Percentiles rank a stretch among this genome's conserved stretches.
Evolutionary conservation across 2,797 vertebrate genomes (phyloP).

Genomic region (Oreortyx pictus): DNA sequence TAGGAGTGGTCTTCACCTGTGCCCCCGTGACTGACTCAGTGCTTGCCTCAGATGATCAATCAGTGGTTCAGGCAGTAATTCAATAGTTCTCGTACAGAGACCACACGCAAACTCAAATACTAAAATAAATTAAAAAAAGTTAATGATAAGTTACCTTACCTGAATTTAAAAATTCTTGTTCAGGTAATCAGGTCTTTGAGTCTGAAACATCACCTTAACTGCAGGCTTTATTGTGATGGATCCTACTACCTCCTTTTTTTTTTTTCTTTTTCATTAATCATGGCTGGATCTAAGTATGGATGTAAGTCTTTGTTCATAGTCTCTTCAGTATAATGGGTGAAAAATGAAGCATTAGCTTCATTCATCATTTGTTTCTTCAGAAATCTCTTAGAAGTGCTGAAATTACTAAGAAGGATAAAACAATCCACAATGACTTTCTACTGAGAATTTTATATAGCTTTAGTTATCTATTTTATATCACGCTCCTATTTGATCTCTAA

Average conservation of each 20-base stretch:
- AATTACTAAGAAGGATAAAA: background rate
- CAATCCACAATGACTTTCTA: background rate
- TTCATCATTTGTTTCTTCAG: background rate
- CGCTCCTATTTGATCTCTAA: background rate
- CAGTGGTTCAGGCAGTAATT: too few relatives aligned
- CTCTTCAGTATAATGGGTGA: background rate
- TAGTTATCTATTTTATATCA: background rate
- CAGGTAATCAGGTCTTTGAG: background rate
- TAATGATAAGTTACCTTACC: background rate
- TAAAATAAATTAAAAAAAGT: background rate
- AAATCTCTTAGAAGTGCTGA: background rate
- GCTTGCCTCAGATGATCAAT: too few relatives aligned
- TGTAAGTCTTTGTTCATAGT: background rate
- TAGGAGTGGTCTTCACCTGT: too few relatives aligned
- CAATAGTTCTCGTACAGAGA: too few relatives aligned
- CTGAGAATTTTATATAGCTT: background rate
- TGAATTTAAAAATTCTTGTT: background rate
- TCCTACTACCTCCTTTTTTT: background rate
- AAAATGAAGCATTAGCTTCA: background rate
- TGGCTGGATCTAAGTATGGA: background rate
- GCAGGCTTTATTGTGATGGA: background rate
- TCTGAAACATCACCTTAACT: background rate
- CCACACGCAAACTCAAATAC: too few relatives aligned
- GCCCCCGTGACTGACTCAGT: too few relatives aligned
- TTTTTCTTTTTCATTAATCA: background rate